Conservation (phyloP, 2,797 vertebrate genomes). For the Sebastes kiyomatsui region DNA sequence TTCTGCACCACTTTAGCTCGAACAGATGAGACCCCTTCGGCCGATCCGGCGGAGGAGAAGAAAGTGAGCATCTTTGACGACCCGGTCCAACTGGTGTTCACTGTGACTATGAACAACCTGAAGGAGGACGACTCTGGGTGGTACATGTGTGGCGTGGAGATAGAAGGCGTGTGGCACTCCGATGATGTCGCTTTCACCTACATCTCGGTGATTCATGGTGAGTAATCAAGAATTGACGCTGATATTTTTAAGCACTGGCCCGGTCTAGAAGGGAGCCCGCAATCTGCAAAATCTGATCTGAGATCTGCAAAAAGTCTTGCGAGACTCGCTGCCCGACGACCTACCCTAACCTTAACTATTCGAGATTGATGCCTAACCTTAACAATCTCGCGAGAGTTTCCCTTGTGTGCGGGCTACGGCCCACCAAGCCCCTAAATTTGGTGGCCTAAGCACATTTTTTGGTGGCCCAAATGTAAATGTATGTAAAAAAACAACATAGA, state of each 20-base stretch:
- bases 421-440: too few relatives aligned
- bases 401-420: too few relatives aligned
- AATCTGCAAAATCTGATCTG: too few relatives aligned
- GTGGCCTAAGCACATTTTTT: not conserved
- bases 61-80: constrained; percentile 74
- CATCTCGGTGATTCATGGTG: constrained; percentile 78
- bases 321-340: too few relatives aligned
- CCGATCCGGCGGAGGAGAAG: not conserved
- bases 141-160: constrained; percentile 83
- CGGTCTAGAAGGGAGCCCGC: too few relatives aligned
- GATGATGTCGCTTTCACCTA: constrained; percentile 64
- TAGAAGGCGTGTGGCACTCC: constrained; percentile 63
- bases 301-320: rapidly evolving
- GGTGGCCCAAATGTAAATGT: too few relatives aligned
- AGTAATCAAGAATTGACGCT: constrained; percentile 12
- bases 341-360: too few relatives aligned
- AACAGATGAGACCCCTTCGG: constrained; percentile 44
- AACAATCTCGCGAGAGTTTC: too few relatives aligned
- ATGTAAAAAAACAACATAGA: not conserved
- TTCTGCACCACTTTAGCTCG: constrained; percentile 77
- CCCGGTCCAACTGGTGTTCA: constrained; percentile 73
- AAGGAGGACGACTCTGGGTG: constrained; percentile 70
- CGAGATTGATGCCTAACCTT: too few relatives aligned
- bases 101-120: constrained; percentile 76
- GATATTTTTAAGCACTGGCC: not conserved